Base-by-base conservation (phyloP, 2,888 invertebrate species). In the Hofmannophila pseudospretella region DNA sequence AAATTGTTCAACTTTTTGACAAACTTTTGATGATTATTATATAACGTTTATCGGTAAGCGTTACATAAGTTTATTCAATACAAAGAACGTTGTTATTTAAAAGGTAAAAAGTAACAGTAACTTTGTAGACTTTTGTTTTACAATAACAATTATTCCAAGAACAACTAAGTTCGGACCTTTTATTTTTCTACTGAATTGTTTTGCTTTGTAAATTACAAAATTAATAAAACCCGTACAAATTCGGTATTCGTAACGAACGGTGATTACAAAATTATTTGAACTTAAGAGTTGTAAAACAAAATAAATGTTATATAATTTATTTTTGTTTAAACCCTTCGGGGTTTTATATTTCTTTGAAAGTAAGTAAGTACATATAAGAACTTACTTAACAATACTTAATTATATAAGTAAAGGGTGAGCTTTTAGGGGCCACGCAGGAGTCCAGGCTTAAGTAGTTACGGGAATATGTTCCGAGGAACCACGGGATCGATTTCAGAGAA, bases 131-230 rank as follows among this genome's bases (percentile, higher is more conserved):
- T 33, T 32, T 22, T 12, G n/a, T 13, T 10, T 4, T 25, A 38
- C 27, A 33, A 34, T 23, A 34, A 37, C 32, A 37, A 28, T 37
- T 37, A 28, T 28, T 32, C 37, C 10, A 26, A 23, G 27, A 22
- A 27, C n/a, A 28, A 10, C 20, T 8, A 5, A 20, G 11, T 20
- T 22, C 8, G 9, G 26, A 20, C 26, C 34, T 39, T 34, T 39
- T 39, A 34, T 39, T 34, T 39, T 39, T 34, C 31, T 27, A 39
- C 27, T 26, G 13, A 34, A 31, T 27, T 34, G 34, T 28, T 25
- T 34, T 19, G 12, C 34, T 34, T 39, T 30, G 30, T 39, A 26
- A 34, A 16, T 38, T 37, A 28, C 26, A 26, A 37, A 37, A 36
- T 36, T 31, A 23, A 7, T 9, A 14, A 36, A 36, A 14, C 25